A percentile compares a stretch with the other conserved stretches of the same genome.
Conservation (phyloP, 2,113 vertebrate species). For the Bambusicola thoracicus region DNA sequence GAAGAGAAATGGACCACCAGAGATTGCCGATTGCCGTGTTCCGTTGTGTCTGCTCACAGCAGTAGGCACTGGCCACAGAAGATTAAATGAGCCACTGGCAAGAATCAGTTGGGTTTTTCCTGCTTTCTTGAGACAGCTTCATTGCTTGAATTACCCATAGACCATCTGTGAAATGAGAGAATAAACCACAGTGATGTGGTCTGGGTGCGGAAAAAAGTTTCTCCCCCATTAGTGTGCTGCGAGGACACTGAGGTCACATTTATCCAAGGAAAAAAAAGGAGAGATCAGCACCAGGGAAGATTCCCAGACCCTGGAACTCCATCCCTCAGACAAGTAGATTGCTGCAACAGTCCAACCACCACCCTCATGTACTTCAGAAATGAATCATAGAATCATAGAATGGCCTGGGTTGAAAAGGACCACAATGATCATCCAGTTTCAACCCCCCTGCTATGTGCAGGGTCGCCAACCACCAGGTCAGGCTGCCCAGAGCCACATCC, state of each 20-base stretch:
- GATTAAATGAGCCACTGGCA: background rate
- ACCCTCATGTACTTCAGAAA: background rate
- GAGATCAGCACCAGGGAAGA: background rate
- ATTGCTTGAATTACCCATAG: background rate
- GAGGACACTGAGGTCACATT: background rate
- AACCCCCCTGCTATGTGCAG: no score
- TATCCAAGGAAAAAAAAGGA: background rate
- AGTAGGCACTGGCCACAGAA: background rate
- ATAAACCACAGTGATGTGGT: background rate
- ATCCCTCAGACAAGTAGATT: background rate
- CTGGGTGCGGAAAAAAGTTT: background rate
- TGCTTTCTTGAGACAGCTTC: background rate
- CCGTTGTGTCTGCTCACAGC: background rate
- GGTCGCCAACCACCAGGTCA: no score
- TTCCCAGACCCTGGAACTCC: background rate
- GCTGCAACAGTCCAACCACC: background rate
- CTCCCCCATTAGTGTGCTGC: background rate
- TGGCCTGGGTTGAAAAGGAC: no score
- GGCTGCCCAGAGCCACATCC: no score
- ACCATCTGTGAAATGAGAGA: background rate
- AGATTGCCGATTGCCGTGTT: background rate
- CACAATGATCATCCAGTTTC: no score
- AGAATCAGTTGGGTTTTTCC: background rate
- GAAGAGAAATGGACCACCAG: background rate
- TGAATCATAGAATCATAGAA: background rate